Evolutionary conservation across 35 echinoderm and acorn worm genomes (phyloP), one percentile per base, ranked within the genome.

Genomic region (Heliocidaris erythrogramma): DNA sequence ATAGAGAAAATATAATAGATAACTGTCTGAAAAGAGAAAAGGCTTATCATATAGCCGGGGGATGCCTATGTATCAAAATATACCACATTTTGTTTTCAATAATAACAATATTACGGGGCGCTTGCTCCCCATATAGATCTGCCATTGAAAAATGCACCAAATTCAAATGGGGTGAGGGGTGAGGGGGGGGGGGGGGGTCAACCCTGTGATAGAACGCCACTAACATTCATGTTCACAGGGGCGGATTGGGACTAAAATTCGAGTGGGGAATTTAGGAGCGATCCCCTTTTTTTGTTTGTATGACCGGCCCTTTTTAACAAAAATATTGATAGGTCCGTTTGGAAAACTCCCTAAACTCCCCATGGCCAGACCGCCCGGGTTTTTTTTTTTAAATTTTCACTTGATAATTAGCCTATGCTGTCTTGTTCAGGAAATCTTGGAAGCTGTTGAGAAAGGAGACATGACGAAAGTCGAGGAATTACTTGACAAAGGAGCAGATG

Each of bases 401-500:
- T 31, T 29, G 17, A 16, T 94, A 56, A 31, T 69, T 85, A 12
- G n/a, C n/a, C n/a, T 65, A 9, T 31, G 84, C 6, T 85, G 13
- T 32, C 14, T 85, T 13, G 3, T 49, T 86, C 86, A 95, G 94
- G 88, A 88, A 91, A 60, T 95, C 27, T 91, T 95, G 30, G 94
- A 95, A 30, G 94, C 94, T 13, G 94, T 92, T 18, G 90, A 91
- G 16, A 50, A 85, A 31, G 88, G 94, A 16, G 94, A 95, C 47
- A 52, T 31, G 16, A 12, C 31, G 29, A 31, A 92, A 85, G 94
- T 95, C 7, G 94, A 92, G n/a, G 52, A 59, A 21, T 88, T 95
- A 17, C 88, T 95, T 42, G 90, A 92, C 32, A 84, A 92, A 92
- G 94, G 94, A 60, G 94, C 94, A n/a, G 88, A 95, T 85, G 94